A percentile compares a stretch with the other conserved stretches of the same genome.
Evolutionary conservation across 2,888 invertebrate genomes (phyloP).

Genomic region (Trachelus iudaicus): DNA sequence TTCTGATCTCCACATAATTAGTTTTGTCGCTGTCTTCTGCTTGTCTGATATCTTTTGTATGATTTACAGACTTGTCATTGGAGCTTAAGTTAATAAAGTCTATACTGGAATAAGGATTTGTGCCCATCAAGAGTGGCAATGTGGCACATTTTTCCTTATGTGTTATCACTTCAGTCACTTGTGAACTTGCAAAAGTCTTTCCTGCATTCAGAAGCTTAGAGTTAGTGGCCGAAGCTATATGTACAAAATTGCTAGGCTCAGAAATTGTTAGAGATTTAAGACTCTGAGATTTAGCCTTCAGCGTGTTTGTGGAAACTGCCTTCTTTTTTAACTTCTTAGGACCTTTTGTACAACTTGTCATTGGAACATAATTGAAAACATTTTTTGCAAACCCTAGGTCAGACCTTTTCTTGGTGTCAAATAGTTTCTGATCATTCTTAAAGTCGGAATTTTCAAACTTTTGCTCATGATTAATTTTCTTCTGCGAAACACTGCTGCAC

Average conservation of each 20-base stretch:
- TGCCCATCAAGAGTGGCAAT: constrained; percentile 14
- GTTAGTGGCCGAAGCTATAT: constrained; percentile 56
- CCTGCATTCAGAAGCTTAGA: constrained; percentile 30
- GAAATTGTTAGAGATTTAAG: constrained; percentile 48
- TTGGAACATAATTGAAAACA: constrained; percentile 49
- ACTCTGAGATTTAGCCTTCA: constrained; percentile 36
- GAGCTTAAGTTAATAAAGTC: background rate
- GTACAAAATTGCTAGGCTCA: constrained; percentile 56
- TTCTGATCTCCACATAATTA: constrained; percentile 11
- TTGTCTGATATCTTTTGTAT: too few species aligned
- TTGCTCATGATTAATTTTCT: background rate
- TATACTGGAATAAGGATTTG: background rate
- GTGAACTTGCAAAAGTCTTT: constrained; percentile 4
- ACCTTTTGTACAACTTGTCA: constrained; percentile 36
- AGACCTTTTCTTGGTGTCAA: background rate
- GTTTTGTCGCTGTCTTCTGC: background rate
- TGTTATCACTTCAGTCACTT: constrained; percentile 37
- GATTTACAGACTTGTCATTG: background rate
- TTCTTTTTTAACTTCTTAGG: constrained; percentile 25
- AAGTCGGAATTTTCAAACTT: background rate
- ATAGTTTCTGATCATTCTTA: background rate
- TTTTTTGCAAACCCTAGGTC: constrained; percentile 39
- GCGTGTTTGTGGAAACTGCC: background rate
- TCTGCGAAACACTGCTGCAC: background rate
- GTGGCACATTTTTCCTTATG: constrained; percentile 50